Percentiles rank a stretch among this genome's conserved stretches.
Evolutionary conservation across 2,888 invertebrate genomes (phyloP).

Genomic region (Clitarchus hookeri): DNA sequence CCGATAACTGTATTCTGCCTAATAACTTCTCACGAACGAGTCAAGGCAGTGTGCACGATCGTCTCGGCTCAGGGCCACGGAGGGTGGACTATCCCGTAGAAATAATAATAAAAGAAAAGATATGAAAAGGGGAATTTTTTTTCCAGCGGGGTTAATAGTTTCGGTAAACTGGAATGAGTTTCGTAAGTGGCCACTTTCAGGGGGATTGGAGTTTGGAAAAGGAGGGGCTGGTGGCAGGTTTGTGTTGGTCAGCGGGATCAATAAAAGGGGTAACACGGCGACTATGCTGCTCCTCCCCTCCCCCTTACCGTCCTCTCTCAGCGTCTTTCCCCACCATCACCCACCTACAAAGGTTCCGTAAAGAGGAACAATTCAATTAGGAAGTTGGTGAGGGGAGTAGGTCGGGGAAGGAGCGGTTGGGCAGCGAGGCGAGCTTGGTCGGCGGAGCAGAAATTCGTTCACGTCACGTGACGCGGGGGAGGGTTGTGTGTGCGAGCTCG

Average conservation of each 20-base stretch:
- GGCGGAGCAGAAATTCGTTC: neutral
- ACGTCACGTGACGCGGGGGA: neutral
- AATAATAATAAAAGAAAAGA: too few species aligned
- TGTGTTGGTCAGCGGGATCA: neutral
- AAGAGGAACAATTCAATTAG: conserved; percentile 8
- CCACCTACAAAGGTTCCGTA: neutral
- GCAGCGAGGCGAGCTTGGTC: neutral
- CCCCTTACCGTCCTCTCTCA: neutral
- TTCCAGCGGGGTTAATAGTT: too few species aligned
- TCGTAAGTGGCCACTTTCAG: too few species aligned
- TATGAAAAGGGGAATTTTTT: too few species aligned
- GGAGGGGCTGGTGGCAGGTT: neutral
- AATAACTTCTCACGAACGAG: too few species aligned
- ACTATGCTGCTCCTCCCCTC: neutral
- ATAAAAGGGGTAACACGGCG: neutral
- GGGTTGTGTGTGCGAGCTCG: neutral
- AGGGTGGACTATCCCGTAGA: too few species aligned
- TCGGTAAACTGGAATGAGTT: too few species aligned
- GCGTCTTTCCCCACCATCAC: neutral
- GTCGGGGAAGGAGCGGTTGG: neutral
- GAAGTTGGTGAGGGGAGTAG: conserved; percentile 4
- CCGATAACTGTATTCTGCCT: too few species aligned
- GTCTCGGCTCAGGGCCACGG: too few species aligned
- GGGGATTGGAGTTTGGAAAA: too few species aligned
- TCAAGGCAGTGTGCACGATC: too few species aligned